phyloP scores from a whole-genome alignment of 2,113 vertebrate genomes.

The Dipodomys merriami region DNA sequence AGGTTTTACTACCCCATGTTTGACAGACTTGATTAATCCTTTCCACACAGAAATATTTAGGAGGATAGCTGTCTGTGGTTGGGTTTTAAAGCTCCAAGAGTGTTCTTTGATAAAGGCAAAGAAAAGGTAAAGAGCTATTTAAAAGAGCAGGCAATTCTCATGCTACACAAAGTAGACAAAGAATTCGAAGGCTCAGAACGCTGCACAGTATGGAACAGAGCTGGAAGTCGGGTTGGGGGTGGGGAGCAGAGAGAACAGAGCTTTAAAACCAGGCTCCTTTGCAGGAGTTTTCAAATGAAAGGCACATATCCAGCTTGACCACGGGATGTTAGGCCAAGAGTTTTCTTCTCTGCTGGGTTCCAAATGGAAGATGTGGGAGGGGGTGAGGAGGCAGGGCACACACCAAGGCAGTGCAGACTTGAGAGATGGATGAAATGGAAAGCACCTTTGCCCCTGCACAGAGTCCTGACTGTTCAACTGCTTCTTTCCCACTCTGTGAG shows the following conservation, averaged over 20 bases:
- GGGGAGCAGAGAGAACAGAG: too few species aligned
- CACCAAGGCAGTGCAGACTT: not conserved
- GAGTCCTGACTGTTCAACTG: not conserved
- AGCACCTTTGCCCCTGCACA: not conserved
- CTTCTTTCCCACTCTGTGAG: not conserved
- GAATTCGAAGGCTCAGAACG: constrained; percentile 68
- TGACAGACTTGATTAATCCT: constrained; percentile 86
- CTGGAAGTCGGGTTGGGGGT: not conserved
- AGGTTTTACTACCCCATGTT: constrained; percentile 76
- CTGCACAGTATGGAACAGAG: not conserved
- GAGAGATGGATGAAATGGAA: not conserved
- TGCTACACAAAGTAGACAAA: constrained; percentile 70
- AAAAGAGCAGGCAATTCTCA: constrained; percentile 60
- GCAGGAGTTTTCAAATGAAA: constrained; percentile 48
- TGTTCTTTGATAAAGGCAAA: constrained; percentile 82
- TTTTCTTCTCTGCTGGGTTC: constrained; percentile 57
- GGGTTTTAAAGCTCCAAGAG: constrained; percentile 81
- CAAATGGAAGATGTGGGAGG: constrained; percentile 22
- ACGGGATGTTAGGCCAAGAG: not conserved
- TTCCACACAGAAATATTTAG: constrained; percentile 79
- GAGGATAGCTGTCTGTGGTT: constrained; percentile 66
- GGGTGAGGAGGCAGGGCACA: not conserved
- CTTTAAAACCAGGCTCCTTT: constrained; percentile 50
- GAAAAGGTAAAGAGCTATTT: constrained; percentile 75
- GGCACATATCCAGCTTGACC: not conserved